phyloP scores from a whole-genome alignment of 2,113 vertebrate genomes.

The Empidonax traillii region DNA sequence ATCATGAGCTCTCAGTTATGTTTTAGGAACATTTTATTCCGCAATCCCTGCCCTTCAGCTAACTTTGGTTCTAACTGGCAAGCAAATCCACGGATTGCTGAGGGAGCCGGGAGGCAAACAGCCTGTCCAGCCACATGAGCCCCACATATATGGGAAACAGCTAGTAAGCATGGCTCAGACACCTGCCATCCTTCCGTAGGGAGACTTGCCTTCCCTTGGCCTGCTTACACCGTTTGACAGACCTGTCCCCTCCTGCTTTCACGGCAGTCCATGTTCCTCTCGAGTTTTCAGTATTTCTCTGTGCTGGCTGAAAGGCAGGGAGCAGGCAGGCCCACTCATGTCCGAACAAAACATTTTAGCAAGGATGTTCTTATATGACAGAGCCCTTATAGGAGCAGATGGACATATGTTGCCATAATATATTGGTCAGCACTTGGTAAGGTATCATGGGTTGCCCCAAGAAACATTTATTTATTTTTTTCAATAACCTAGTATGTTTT shows the following conservation, averaged over 20 bases:
- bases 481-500: background rate
- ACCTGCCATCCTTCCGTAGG: background rate
- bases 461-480: background rate
- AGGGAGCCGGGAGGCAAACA: background rate
- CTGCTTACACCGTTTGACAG: rapidly evolving
- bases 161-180: rapidly evolving
- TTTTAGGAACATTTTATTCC: slow-evolving; percentile 5
- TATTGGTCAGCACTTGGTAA: background rate
- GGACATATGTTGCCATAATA: rapidly evolving
- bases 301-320: background rate
- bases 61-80: background rate
- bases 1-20: background rate
- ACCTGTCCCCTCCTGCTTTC: background rate
- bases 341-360: background rate
- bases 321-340: rapidly evolving
- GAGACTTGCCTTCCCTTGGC: background rate
- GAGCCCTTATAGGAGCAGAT: background rate
- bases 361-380: background rate
- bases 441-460: background rate
- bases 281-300: background rate
- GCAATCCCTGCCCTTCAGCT: slow-evolving; percentile 9
- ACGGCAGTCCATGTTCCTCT: background rate
- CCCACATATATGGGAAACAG: background rate
- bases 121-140: background rate
- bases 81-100: background rate